Conservation (phyloP, 2,797 vertebrate genomes). For the Brachymystax lenok region DNA sequence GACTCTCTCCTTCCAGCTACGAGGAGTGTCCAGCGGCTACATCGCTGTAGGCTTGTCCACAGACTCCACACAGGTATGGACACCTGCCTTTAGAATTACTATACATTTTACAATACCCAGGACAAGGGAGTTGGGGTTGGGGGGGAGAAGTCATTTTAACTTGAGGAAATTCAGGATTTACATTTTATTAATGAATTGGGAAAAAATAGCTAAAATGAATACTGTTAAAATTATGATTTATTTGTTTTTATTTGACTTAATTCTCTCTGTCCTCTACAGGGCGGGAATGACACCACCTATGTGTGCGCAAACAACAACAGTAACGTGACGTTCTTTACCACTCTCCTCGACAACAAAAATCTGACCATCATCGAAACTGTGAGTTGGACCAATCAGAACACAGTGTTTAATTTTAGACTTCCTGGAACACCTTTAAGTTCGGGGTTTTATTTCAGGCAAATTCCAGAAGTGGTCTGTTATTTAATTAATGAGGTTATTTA, state of each 20-base stretch:
- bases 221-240: not conserved
- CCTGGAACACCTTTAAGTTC: not conserved
- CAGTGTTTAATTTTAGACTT: not conserved
- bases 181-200: not conserved
- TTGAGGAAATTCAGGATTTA: not conserved
- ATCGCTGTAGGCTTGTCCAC: not conserved
- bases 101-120: not conserved
- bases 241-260: not conserved
- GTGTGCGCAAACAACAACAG: conserved; percentile 6
- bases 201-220: not conserved
- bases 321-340: not conserved
- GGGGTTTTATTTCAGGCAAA: not conserved
- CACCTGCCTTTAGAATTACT: not conserved
- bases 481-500: not conserved
- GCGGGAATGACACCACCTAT: not conserved
- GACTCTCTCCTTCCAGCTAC: not conserved
- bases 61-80: not conserved
- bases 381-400: conserved; percentile 5
- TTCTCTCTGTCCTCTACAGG: not conserved
- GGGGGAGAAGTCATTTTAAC: not conserved
- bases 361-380: not conserved
- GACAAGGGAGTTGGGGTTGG: not conserved
- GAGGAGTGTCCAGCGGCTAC: not conserved
- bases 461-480: not conserved
- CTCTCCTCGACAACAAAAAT: not conserved